Percentiles rank a stretch among this genome's conserved stretches.
These are phyloP conservation scores for Hydrolagus affinis DNA, from an alignment of 2,113 vertebrate species.

Conservation along the genomic window DNA sequence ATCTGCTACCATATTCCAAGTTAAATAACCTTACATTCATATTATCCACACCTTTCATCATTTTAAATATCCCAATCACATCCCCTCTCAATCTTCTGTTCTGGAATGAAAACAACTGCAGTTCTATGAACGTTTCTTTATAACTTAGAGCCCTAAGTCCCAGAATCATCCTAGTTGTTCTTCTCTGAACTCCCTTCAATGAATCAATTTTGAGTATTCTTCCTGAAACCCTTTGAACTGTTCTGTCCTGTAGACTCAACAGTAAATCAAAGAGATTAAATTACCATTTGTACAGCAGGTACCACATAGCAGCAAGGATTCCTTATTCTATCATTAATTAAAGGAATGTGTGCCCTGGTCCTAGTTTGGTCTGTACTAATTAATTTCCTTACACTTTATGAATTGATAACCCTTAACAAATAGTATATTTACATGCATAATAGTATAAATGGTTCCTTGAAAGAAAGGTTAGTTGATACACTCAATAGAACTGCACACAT, in stretches of 20 bases:
- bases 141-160: background rate
- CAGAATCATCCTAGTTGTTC: background rate
- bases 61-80: background rate
- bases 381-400: background rate
- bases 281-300: background rate
- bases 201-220: background rate
- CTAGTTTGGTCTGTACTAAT: background rate
- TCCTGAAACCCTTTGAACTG: background rate
- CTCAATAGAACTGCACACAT: too few species aligned
- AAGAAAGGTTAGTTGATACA: too few species aligned
- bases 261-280: background rate
- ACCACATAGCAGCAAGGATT: background rate
- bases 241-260: background rate
- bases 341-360: too few species aligned
- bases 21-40: background rate
- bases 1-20: background rate
- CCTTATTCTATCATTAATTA: background rate
- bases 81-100: background rate
- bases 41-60: background rate
- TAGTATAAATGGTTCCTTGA: too few species aligned
- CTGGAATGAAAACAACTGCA: background rate
- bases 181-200: background rate
- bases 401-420: constrained; percentile 33
- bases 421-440: constrained; percentile 31
- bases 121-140: background rate